phyloP scores from a whole-genome alignment of 2,888 invertebrate genomes.

The Linhomoeus sp. region DNA sequence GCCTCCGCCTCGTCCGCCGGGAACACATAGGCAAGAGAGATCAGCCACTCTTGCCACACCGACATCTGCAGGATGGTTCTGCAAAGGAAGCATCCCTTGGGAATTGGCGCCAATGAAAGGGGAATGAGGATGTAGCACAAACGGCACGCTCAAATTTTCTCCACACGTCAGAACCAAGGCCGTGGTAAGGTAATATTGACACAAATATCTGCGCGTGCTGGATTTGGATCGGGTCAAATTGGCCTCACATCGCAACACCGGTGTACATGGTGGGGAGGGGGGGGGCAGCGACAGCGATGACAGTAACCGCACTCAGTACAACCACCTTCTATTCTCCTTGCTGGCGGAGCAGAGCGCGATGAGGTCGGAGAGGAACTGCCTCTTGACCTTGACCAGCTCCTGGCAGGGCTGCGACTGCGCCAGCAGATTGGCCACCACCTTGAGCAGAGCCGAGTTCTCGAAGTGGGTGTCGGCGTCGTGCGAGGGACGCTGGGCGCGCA shows the following conservation, averaged over 20 bases:
- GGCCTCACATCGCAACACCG: no score
- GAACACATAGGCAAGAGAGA: constrained; percentile 81
- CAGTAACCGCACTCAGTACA: no score
- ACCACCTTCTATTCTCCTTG: constrained; percentile 71
- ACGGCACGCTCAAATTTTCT: no score
- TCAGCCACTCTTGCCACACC: constrained; percentile 96
- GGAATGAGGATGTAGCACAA: no score
- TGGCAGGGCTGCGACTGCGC: constrained; percentile 86
- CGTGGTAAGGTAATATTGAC: no score
- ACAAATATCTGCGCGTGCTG: no score
- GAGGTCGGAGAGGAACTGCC: constrained; percentile 89
- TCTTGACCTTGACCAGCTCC: constrained; percentile 67
- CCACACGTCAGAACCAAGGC: no score
- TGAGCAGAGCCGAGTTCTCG: constrained; percentile 63
- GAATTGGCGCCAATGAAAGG: no score
- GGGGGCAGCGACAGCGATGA: no score
- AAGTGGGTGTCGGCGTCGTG: constrained; percentile 45
- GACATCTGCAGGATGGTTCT: constrained; percentile 94
- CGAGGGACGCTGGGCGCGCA: constrained; percentile 78
- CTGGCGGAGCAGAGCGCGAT: constrained; percentile 91
- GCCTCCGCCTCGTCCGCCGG: constrained; percentile 41
- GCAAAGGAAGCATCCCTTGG: constrained; percentile 6
- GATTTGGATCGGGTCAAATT: no score
- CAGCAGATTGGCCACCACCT: constrained; percentile 89
- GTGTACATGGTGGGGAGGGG: no score